Evolutionary conservation across 2,888 invertebrate species (phyloP), one percentile per base, ranked within the genome.

Genomic region (Electrophaes corylata): DNA sequence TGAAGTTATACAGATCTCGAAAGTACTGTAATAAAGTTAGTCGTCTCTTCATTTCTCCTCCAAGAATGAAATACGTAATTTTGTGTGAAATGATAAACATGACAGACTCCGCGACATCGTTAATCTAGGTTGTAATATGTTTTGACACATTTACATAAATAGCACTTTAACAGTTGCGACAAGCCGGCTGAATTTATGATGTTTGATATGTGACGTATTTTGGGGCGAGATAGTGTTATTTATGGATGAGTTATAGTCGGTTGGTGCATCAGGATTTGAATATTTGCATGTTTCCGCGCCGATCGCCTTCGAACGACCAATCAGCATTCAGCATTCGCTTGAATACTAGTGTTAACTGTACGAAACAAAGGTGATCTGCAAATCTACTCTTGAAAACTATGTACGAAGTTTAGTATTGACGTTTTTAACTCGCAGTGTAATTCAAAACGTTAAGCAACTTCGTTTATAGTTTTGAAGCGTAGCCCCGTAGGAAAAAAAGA

Each of bases 81-180:
- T 50, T 55, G 60, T 48, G 51, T 56, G 55, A 54, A 55, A 55
- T 44, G 55, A 55, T 60, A 52, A 60, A 60, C 62, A 50, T 59
- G 62, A 58, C 47, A 59, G 73, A 72, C 71, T 75, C 72, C 69
- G 69, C 68, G 64, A 70, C 73, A 71, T 79, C 79, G 76, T 82
- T 81, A 80, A 82, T 82, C 78, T 78, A 79, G 74, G 75, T 66
- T 70, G 73, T 72, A 76, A 69, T 75, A 70, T 75, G 76, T 72
- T 75, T 71, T 71, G 75, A 73, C 75, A 73, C 78, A 78, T 79
- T 77, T 76, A 79, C 79, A 75, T 78, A 79, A 78, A 79, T 74
- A 76, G 70, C 73, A 75, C 76, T 76, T 73, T 75, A 72, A 72
- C 72, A 70, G 69, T 57, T 67, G 68, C 69, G 72, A 71, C 71